These are phyloP conservation scores for Lycophotia porphyrea DNA, from an alignment of 2,888 invertebrate species.

Conservation along the genomic window DNA sequence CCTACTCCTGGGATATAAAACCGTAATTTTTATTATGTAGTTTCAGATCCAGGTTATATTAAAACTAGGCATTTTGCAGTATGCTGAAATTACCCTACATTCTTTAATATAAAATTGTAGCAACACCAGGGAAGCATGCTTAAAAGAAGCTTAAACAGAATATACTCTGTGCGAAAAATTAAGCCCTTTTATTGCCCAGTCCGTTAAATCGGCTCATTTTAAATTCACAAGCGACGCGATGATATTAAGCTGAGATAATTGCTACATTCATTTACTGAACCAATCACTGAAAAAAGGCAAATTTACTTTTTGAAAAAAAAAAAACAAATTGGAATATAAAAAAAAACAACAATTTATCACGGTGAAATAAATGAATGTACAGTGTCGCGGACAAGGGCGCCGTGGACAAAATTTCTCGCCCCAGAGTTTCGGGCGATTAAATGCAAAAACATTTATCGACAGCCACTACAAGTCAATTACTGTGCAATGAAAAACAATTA, in stretches of 20 bases:
- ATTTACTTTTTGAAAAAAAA: conserved; percentile 50
- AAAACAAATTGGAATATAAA: conserved; percentile 57
- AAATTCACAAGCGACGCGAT: conserved; percentile 44
- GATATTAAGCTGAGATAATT: conserved; percentile 50
- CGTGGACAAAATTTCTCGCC: conserved; percentile 67
- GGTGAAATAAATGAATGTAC: conserved; percentile 67
- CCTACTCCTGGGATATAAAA: no score
- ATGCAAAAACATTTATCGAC: conserved; percentile 82
- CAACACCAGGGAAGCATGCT: neutral
- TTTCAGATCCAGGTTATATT: no score
- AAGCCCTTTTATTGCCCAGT: conserved; percentile 25
- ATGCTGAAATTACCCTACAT: neutral
- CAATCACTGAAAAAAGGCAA: conserved; percentile 36
- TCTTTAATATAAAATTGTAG: neutral
- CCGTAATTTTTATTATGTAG: no score
- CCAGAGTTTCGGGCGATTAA: conserved; percentile 73
- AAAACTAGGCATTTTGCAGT: neutral
- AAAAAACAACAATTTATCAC: conserved; percentile 67
- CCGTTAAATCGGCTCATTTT: conserved; percentile 47
- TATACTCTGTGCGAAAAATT: conserved; percentile 8
- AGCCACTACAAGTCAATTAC: conserved; percentile 87
- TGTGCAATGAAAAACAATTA: conserved; percentile 86
- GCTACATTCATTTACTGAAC: conserved; percentile 41
- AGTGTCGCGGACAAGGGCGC: conserved; percentile 50
- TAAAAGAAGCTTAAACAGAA: conserved; percentile 28